These are phyloP conservation scores for Malaclemys terrapin DNA, from an alignment of 2,113 vertebrate genomes.

Conservation along the genomic window DNA sequence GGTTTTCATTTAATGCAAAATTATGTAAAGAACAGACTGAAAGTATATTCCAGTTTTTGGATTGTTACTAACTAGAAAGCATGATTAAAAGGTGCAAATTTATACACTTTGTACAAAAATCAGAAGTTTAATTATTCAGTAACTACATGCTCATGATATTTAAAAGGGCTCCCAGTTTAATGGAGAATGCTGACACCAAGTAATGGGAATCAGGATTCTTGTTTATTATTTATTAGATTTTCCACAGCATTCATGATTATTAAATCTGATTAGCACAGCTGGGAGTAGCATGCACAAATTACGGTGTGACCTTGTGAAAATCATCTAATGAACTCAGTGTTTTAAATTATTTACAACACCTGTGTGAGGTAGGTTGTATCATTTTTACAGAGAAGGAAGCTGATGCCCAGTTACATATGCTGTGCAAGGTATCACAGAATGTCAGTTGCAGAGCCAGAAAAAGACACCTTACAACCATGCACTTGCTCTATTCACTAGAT, in stretches of 20 bases:
- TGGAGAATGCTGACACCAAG: background rate
- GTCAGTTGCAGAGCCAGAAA: background rate
- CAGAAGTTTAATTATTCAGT: background rate
- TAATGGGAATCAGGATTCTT: background rate
- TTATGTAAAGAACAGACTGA: background rate
- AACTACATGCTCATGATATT: background rate
- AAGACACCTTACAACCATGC: background rate
- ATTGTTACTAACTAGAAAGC: background rate
- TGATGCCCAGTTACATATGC: background rate
- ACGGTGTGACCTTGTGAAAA: background rate
- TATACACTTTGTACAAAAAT: background rate
- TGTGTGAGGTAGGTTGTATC: background rate
- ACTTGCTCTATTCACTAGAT: background rate
- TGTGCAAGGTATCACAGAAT: background rate
- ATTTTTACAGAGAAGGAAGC: background rate
- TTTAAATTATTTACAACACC: background rate
- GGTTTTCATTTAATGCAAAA: background rate
- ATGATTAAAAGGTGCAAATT: background rate
- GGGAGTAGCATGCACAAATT: background rate
- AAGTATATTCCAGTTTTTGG: background rate
- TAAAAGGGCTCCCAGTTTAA: background rate
- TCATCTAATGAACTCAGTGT: background rate
- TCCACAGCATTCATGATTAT: background rate
- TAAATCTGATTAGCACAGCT: background rate
- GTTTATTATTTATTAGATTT: background rate